Base-by-base conservation (phyloP, 2,888 invertebrate genomes). In the Leuctra nigra region DNA sequence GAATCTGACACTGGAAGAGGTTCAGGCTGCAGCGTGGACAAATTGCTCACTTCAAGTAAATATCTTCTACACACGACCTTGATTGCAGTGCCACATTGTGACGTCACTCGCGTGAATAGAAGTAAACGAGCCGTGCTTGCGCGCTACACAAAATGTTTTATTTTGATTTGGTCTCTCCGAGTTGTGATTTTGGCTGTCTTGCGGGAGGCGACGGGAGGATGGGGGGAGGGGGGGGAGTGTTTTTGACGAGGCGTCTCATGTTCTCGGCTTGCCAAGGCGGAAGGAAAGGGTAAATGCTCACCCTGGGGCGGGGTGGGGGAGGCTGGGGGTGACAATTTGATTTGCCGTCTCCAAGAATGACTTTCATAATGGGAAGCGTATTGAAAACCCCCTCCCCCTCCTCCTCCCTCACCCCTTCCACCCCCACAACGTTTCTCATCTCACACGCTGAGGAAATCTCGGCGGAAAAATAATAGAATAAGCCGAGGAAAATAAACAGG, bases 361-460 rank as follows among this genome's bases (percentile, higher is more conserved):
- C 60, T 60, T 60, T 57, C 60, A 60, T 60, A 60, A 60, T 60
- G 55, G 60, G 53, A 35, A 55, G 57, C 53, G 60, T 60, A 60
- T 60, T 60, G 60, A 60, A 60, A 57, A 60, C 57, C 25, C 54
- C 22, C 55, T 13, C 55, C 44, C 55, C 23, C 50, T 24, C 38
- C 18, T 44, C 11, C 33, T 36, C 1, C 47, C 35, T 16, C 55
- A 14, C 16, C 7, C 35, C 25, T 23, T n/a, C n/a, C n/a, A n/a
- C n/a, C n/a, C n/a, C n/a, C n/a, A n/a, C n/a, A n/a, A 20, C 16
- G 18, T 14, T 14, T 35, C 52, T 33, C 52, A 52, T 50, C 50
- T 23, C 33, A 20, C 9, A 35, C 52, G 33, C 9, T 1, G 35
- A 4, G 33, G 33, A 52, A 35, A 33, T 33, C 36, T 33, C 13